Evolutionary conservation across 1,140 invertebrate species (phyloP).

Genomic region (Neodiprion lecontei): DNA sequence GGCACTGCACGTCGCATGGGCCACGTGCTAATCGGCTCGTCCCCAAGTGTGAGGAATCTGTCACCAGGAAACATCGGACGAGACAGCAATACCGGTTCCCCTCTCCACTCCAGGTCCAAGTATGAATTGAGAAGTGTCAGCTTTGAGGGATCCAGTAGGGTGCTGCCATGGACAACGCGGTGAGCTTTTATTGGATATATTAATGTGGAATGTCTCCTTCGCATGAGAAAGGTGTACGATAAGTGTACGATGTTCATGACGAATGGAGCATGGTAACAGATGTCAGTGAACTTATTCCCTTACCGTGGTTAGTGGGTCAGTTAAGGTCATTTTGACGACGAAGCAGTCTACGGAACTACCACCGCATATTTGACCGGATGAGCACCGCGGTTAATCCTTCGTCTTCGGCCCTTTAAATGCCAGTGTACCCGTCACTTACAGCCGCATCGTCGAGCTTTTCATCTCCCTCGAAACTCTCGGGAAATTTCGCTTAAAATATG

Average conservation of each 20-base stretch:
- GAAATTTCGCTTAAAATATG: not conserved
- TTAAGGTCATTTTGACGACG: slow-evolving; percentile 1
- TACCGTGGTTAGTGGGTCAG: not conserved
- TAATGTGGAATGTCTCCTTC: no score
- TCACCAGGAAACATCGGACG: not conserved
- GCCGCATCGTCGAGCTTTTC: not conserved
- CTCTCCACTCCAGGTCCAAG: slow-evolving; percentile 47
- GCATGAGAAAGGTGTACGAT: not conserved
- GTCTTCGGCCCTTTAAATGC: not conserved
- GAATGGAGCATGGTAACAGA: not conserved
- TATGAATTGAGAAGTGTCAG: slow-evolving; percentile 60
- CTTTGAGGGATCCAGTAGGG: slow-evolving; percentile 56
- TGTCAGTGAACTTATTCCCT: not conserved
- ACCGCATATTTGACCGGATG: not conserved
- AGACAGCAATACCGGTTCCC: slow-evolving; percentile 36
- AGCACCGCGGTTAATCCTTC: not conserved
- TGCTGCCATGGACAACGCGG: slow-evolving; percentile 57
- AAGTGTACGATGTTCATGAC: not conserved
- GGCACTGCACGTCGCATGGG: slow-evolving; percentile 39
- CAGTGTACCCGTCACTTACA: not conserved
- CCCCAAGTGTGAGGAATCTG: not conserved
- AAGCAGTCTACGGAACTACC: not conserved
- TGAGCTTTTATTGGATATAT: slow-evolving; percentile 22
- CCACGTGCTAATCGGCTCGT: slow-evolving; percentile 36
- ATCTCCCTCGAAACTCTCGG: not conserved